These are phyloP conservation scores for Schizothorax lantsangensis DNA, from an alignment of 2,797 vertebrate species.

Conservation along the genomic window DNA sequence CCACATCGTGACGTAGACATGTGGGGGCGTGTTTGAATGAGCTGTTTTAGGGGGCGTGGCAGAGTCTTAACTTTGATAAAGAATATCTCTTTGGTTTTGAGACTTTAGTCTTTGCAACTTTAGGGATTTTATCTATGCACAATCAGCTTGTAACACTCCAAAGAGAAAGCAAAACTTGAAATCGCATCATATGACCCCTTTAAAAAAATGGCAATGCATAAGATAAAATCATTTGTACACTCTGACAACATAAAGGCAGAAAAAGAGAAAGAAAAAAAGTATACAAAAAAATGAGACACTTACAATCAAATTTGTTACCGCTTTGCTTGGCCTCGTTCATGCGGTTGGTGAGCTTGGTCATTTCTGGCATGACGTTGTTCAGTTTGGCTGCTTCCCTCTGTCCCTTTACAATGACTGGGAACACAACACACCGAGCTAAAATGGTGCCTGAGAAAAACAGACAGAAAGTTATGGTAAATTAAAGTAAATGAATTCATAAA, in stretches of 20 bases:
- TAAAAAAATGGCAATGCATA: background rate
- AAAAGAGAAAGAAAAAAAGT: background rate
- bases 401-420: conserved; percentile 88
- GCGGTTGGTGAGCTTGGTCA: conserved; percentile 78
- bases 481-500: background rate
- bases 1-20: no score
- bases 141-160: no score
- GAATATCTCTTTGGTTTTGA: no score
- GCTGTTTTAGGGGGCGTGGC: no score
- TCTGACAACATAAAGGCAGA: background rate
- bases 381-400: conserved; percentile 88
- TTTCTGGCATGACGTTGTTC: conserved; percentile 87
- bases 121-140: no score
- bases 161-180: no score
- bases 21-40: no score
- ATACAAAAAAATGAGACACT: conserved; percentile 57
- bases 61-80: no score
- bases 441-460: conserved; percentile 75
- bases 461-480: background rate
- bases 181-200: no score
- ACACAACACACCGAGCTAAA: conserved; percentile 81
- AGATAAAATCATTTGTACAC: background rate
- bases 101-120: no score
- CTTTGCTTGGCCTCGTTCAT: conserved; percentile 86
- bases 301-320: conserved; percentile 86